Base-by-base conservation (phyloP, 2,888 invertebrate genomes). In the Pollenia griseotomentosa region DNA sequence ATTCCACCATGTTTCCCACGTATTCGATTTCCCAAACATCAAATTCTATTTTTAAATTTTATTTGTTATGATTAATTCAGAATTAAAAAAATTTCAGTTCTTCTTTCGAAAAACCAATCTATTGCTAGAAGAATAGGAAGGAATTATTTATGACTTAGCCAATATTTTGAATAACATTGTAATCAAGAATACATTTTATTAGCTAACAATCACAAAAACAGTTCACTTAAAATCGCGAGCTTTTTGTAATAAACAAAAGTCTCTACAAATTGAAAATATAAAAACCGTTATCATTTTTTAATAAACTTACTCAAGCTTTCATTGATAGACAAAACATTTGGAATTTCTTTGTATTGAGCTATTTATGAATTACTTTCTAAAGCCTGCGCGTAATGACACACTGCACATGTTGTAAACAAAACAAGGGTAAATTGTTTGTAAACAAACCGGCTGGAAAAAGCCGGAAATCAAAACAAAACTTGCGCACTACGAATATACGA, bases 401-500 rank as follows among this genome's bases (percentile, higher is more conserved):
- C 40, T 44, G 85, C 89, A 89, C 89, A 85, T 89, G 88, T 75
- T 80, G 14, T 70, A 40, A 83, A 68, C 73, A 80, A 48, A 74
- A 68, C 71, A 81, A 33, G 16, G 40, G 71, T 53, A 9, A 51
- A 89, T 81, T 89, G 90, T 89, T 89, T 90, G 86, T 88, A 85
- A 89, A 89, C 89, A 90, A 90, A 88, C 71, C 51, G 81, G 70
- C 75, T 84, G 86, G 83, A 88, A 86, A 71, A 79, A 42, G 89
- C 88, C 87, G 88, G 74, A 88, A 79, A 81, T 80, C 88, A 87
- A 80, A 89, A 88, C 86, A 89, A 87, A 83, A 74, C 91, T 85
- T 91, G 92, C 92, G 91, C 91, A 87, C 40, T 89, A n/a, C 1
- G 0, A 33, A 14, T 57, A 12, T 71, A 84, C 53, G 65, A 89